Conservation (phyloP, 2,888 invertebrate species). For the Bugula neritina region DNA sequence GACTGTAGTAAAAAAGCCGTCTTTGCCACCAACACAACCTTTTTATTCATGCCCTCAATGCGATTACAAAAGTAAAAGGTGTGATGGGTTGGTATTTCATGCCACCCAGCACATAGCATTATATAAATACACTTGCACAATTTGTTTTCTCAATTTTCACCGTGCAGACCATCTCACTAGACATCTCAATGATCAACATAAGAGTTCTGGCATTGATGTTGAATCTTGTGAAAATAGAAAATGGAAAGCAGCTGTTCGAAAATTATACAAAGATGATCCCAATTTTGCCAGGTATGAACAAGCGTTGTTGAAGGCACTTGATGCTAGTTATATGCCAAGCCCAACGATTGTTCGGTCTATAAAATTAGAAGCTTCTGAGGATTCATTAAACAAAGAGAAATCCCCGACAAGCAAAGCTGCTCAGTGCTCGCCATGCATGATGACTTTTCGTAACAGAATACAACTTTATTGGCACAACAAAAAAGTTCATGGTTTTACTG, state of each 20-base stretch:
- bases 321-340: background rate
- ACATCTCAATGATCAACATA: background rate
- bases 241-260: background rate
- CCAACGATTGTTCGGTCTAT: too few species aligned
- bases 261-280: background rate
- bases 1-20: too few species aligned
- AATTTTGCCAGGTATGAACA: background rate
- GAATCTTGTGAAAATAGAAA: background rate
- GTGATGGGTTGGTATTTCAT: background rate
- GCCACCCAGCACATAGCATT: constrained; percentile 11
- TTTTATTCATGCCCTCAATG: constrained; percentile 8
- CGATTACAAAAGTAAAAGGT: background rate
- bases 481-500: background rate
- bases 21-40: too few species aligned
- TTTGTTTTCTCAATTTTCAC: background rate
- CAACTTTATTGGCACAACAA: background rate
- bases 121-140: background rate
- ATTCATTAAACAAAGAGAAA: too few species aligned
- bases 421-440: background rate
- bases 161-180: background rate
- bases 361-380: too few species aligned
- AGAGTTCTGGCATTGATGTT: background rate
- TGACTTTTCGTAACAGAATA: background rate
- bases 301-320: background rate
- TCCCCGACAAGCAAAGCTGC: background rate